phyloP scores from a whole-genome alignment of 2,113 vertebrate genomes.

The Notechis scutatus region DNA sequence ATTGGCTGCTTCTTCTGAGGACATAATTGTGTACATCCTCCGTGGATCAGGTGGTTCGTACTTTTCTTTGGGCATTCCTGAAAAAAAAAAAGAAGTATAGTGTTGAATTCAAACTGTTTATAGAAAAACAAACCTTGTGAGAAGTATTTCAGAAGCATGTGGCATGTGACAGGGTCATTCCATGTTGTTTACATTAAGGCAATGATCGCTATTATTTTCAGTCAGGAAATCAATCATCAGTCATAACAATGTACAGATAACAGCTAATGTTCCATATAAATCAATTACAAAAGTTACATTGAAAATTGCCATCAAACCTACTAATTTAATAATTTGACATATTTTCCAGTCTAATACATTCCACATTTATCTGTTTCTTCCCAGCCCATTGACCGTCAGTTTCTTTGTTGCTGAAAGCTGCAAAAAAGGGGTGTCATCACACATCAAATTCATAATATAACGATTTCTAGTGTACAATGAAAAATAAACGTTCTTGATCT shows the following conservation, averaged over 20 bases:
- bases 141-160: neutral
- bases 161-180: neutral
- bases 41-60: constrained; percentile 98
- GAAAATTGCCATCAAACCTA: neutral
- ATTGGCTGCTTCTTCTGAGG: constrained; percentile 93
- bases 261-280: neutral
- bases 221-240: neutral
- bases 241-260: neutral
- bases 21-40: constrained; percentile 99
- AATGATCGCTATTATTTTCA: neutral
- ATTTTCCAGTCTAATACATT: neutral
- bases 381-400: neutral
- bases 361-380: neutral
- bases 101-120: neutral
- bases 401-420: neutral
- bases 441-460: neutral
- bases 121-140: neutral
- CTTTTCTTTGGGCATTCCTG: constrained; percentile 99
- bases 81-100: constrained; percentile 40
- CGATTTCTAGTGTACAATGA: neutral
- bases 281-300: neutral
- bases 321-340: neutral
- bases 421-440: neutral
- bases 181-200: neutral
- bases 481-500: neutral